phyloP scores from a whole-genome alignment of 2,113 vertebrate species.

The zebrafish (Danio rerio) region GRCz12tu NC_133192.1:26463001-26463500 shows the following conservation, averaged over 20 bases:
- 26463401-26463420: background rate
- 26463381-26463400: constrained; percentile 24
- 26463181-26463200: background rate
- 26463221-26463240: constrained; percentile 20
- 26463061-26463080: no score
- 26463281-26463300: constrained; percentile 37
- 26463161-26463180: background rate
- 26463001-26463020: no score
- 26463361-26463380: constrained; percentile 50
- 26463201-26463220: constrained; percentile 14
- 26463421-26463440: background rate
- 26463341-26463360: constrained; percentile 31
- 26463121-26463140: background rate
- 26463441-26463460: background rate
- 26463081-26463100: no score
- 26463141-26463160: no score
- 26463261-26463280: constrained; percentile 38
- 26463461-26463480: constrained; percentile 28
- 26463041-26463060: no score
- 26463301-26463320: constrained; percentile 53
- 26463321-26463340: constrained; percentile 34
- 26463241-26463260: constrained; percentile 48
- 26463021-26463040: no score
- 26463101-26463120: background rate
- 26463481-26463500: constrained; percentile 27